phyloP scores from a whole-genome alignment of 1,140 invertebrate genomes.

The Drosophila pachea region DNA sequence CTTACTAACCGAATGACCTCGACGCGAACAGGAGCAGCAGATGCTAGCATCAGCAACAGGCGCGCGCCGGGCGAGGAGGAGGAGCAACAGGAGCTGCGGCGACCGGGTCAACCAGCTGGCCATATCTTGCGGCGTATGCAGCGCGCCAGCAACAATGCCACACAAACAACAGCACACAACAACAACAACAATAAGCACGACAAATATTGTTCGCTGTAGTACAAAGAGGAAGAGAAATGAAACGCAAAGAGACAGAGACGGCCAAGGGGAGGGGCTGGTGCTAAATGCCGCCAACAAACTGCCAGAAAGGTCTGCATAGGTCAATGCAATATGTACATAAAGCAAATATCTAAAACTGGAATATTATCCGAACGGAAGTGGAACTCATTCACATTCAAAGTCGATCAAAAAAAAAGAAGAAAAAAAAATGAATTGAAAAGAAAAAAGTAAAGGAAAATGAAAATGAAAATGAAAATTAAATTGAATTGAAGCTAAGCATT shows the following conservation, averaged over 20 bases:
- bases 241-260: slow-evolving; percentile 22
- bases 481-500: slow-evolving; percentile 13
- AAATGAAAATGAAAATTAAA: not conserved
- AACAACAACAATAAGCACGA: slow-evolving; percentile 21
- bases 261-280: not conserved
- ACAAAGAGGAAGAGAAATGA: not conserved
- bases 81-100: slow-evolving; percentile 39
- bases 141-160: slow-evolving; percentile 57
- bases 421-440: slow-evolving; percentile 14
- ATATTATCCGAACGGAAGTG: too few species aligned
- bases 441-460: slow-evolving; percentile 1
- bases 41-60: slow-evolving; percentile 47
- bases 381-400: too few species aligned
- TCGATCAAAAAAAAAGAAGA: not conserved
- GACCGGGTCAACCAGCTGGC: slow-evolving; percentile 13
- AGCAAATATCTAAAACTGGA: slow-evolving; percentile 7
- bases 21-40: slow-evolving; percentile 73
- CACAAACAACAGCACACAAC: slow-evolving; percentile 41
- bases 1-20: slow-evolving; percentile 58
- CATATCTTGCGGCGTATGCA: slow-evolving; percentile 35
- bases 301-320: slow-evolving; percentile 33
- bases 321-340: slow-evolving; percentile 39
- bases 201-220: slow-evolving; percentile 64
- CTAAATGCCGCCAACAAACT: slow-evolving; percentile 18
- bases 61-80: slow-evolving; percentile 8